A percentile compares a stretch with the other conserved stretches of the same genome.
phyloP scores from a whole-genome alignment of 2,888 invertebrate genomes.

The Caenorhabditis sp. region DNA sequence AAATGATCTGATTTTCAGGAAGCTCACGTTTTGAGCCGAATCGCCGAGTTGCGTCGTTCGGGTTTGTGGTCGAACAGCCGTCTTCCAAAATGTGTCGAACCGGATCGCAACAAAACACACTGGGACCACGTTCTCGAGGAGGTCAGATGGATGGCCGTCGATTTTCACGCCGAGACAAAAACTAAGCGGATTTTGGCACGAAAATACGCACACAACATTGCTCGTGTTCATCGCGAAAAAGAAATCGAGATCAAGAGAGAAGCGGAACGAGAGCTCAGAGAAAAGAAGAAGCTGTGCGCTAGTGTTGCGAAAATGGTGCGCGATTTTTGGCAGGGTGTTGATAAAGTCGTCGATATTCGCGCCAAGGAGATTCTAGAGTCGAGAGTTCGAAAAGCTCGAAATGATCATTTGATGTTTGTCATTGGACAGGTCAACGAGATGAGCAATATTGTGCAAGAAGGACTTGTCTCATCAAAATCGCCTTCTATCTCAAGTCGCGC shows the following conservation, averaged over 20 bases:
- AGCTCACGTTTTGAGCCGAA: conserved; percentile 90
- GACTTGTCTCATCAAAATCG: conserved; percentile 50
- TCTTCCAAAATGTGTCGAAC: conserved; percentile 79
- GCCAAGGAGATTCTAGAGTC: conserved; percentile 83
- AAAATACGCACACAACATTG: conserved; percentile 40
- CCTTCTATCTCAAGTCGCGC: conserved; percentile 33
- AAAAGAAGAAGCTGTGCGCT: conserved; percentile 78
- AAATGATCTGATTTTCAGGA: conserved; percentile 75
- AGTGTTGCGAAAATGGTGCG: conserved; percentile 91
- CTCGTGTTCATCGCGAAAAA: conserved; percentile 76
- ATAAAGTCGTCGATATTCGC: conserved; percentile 78
- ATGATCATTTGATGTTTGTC: conserved; percentile 94
- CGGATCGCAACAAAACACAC: conserved; percentile 88
- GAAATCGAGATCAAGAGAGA: conserved; percentile 87
- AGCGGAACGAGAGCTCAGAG: conserved; percentile 80
- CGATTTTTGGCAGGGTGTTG: conserved; percentile 93
- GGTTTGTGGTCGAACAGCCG: conserved; percentile 85
- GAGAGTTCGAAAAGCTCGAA: conserved; percentile 90
- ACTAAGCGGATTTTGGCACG: conserved; percentile 82
- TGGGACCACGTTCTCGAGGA: conserved; percentile 99
- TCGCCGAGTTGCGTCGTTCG: conserved; percentile 88
- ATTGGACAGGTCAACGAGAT: conserved; percentile 98
- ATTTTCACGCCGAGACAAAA: conserved; percentile 95
- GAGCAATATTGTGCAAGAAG: conserved; percentile 67
- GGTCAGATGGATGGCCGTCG: conserved; percentile 94